These are phyloP conservation scores for Uria lomvia DNA, from an alignment of 2,113 vertebrate genomes.

Conservation along the genomic window DNA sequence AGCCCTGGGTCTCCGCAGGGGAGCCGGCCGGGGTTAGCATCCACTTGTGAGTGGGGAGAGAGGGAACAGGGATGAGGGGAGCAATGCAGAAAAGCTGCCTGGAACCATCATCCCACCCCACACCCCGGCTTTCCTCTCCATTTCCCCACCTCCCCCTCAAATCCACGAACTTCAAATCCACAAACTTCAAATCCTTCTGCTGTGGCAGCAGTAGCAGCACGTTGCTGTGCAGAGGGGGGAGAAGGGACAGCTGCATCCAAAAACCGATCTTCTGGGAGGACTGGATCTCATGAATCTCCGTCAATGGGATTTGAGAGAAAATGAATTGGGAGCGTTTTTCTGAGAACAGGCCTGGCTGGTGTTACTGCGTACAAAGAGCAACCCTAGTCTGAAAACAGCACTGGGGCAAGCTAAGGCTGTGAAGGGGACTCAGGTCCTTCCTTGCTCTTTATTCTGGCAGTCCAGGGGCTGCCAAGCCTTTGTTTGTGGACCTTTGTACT, in stretches of 20 bases:
- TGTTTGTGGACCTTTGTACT: background rate
- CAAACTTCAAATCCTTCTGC: background rate
- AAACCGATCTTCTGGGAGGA: background rate
- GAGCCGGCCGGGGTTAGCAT: background rate
- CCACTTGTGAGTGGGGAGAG: background rate
- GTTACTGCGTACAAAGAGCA: background rate
- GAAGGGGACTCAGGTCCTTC: accelerated
- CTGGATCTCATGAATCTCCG: background rate
- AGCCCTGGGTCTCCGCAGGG: background rate
- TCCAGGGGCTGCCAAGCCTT: background rate
- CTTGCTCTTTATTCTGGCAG: background rate
- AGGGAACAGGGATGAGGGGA: background rate
- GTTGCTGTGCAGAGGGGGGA: background rate
- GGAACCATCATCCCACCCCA: background rate
- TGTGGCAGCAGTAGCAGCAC: accelerated
- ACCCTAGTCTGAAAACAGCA: accelerated
- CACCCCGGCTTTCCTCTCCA: background rate
- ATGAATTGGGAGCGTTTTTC: background rate
- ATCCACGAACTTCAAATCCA: background rate
- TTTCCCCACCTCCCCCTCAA: background rate
- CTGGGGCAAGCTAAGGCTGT: background rate
- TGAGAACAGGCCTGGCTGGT: background rate
- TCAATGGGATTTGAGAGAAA: background rate
- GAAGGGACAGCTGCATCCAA: background rate
- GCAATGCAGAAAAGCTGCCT: background rate